Evolutionary conservation across 37 sponge, comb jelly and placozoan genomes (phyloP), one percentile per base, ranked within the genome.

Genomic region (Amphimedon queenslandica): DNA sequence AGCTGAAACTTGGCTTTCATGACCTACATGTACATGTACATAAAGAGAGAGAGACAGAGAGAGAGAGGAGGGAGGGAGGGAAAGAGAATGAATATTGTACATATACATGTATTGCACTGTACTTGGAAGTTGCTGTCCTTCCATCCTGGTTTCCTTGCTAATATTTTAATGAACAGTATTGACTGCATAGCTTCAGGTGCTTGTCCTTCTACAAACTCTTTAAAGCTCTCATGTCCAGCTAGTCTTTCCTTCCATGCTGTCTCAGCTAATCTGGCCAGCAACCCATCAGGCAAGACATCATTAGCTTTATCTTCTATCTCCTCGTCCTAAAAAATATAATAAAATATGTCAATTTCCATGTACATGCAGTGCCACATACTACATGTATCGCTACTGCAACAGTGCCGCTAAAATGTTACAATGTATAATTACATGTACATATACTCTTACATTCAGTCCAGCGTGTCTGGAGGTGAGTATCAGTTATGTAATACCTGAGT

Each of bases 111-210:
- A n/a, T n/a, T n/a, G n/a, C n/a, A n/a, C n/a, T 33, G 38, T 3
- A 77, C 83, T 68, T 93, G 94, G 30, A 89, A 83, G 82, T 89
- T 96, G 77, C 79, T 90, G 69, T 96, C 97, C 57, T 93, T 93
- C 88, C 87, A 96, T 4, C 97, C 97, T 37, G 97, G 97, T 63
- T 96, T 96, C 64, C 66, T 72, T 31, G 71, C 87, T 28, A 96
- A 60, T 35, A 92, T 60, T 34, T 92, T 89, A 38, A 88, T 29
- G 31, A 83, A 86, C 25, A 93, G 72, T 29, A 90, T 73, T 39
- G 94, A 82, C 55, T 93, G 73, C 69, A 90, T 76, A 23, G 90
- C 74, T 16, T 58, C 87, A 40, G 77, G 56, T 34, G 75, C 3
- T 42, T 80, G 55, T 1, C 75, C 91, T 32, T 85, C 86, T 29